Conservation (phyloP, 2,797 vertebrate species). For the Chloroceryle amazona region DNA sequence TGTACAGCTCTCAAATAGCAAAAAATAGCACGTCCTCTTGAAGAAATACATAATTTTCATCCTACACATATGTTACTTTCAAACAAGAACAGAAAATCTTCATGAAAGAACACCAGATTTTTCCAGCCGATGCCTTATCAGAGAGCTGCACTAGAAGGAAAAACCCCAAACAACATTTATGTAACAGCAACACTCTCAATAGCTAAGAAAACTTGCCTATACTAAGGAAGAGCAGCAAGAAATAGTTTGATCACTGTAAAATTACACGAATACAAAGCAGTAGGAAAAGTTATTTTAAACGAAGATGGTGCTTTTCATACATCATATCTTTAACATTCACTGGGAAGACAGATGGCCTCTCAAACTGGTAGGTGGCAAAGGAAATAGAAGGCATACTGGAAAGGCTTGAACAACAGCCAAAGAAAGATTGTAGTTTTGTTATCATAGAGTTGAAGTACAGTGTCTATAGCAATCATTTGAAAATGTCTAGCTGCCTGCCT, state of each 20-base stretch:
- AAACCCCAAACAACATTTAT: slow-evolving; percentile 17
- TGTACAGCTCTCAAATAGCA: slow-evolving; percentile 12
- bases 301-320: neutral
- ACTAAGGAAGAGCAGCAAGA: slow-evolving; percentile 1
- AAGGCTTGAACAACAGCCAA: neutral
- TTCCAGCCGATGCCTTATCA: neutral
- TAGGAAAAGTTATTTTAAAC: neutral
- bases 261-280: slow-evolving; percentile 22
- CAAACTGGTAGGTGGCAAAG: slow-evolving; percentile 9
- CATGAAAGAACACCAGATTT: slow-evolving; percentile 19
- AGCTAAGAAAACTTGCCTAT: neutral
- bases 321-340: neutral
- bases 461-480: neutral
- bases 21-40: slow-evolving; percentile 25
- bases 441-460: neutral
- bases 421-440: neutral
- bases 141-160: neutral
- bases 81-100: slow-evolving; percentile 28
- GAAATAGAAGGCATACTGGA: slow-evolving; percentile 6
- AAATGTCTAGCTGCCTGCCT: neutral
- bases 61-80: slow-evolving; percentile 44
- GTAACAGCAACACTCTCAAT: slow-evolving; percentile 19
- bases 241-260: slow-evolving; percentile 9
- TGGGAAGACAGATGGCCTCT: slow-evolving; percentile 13
- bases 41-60: slow-evolving; percentile 59